These are phyloP conservation scores for Aphelenchoides avenae DNA, from an alignment of 1,140 invertebrate species.

Conservation along the genomic window DNA sequence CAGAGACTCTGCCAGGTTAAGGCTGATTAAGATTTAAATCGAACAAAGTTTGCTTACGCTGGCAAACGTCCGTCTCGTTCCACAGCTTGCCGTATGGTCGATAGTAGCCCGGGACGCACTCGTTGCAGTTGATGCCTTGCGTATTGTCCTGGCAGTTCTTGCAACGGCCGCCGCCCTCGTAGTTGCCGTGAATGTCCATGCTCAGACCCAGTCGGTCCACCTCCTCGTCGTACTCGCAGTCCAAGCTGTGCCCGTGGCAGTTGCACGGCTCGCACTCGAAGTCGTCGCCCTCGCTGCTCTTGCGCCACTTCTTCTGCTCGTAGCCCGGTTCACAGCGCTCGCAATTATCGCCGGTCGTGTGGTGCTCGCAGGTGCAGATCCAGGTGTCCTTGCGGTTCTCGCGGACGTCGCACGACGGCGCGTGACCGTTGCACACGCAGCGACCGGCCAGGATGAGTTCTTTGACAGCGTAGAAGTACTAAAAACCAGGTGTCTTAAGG, in stretches of 20 bases:
- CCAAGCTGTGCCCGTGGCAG: conserved; percentile 84
- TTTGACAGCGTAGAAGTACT: conserved; percentile 99
- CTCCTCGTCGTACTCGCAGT: conserved; percentile 81
- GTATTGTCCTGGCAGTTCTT: conserved; percentile 86
- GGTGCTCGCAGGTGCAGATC: conserved; percentile 86
- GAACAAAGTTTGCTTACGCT: conserved; percentile 66
- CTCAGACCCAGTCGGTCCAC: conserved; percentile 74
- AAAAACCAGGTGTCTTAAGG: conserved; percentile 50
- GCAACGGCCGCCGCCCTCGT: conserved; percentile 86
- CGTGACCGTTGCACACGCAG: conserved; percentile 98
- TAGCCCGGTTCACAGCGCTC: conserved; percentile 75
- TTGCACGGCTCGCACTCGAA: conserved; percentile 73
- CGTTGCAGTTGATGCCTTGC: conserved; percentile 91
- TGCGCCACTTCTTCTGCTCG: conserved; percentile 76
- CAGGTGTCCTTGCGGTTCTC: conserved; percentile 75
- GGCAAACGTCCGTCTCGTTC: conserved; percentile 83
- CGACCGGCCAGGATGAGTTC: conserved; percentile 95
- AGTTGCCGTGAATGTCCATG: conserved; percentile 82
- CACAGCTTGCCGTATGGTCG: conserved; percentile 74
- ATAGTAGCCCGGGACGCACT: conserved; percentile 80
- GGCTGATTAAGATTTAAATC: background rate
- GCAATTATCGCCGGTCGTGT: conserved; percentile 91
- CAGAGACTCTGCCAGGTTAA: conserved; percentile 6
- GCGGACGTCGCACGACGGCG: conserved; percentile 81
- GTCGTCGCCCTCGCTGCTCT: conserved; percentile 59